Base-by-base conservation (phyloP, 2,797 vertebrate species). In the Eulemur coronatus region DNA sequence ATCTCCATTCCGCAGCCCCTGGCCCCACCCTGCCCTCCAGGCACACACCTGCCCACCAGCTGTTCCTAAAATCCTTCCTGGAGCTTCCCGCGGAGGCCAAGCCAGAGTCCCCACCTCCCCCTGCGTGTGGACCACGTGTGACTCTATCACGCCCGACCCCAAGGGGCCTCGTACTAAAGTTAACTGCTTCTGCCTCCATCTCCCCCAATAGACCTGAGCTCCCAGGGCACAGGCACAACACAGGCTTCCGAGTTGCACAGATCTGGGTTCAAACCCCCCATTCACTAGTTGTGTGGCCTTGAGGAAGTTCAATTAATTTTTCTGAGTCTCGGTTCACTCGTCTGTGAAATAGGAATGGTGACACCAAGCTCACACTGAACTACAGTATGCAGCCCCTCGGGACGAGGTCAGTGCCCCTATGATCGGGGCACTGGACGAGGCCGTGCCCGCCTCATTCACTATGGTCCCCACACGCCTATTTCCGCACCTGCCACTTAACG, bases 241-340 rank as follows among this genome's bases (percentile, higher is more conserved):
- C 50, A 75, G 30, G 7, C 78, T 81, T 59, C 1, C 0, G 22
- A 50, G 48, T 6, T 35, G 67, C 94, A 61, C n/a, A 85, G 22
- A 87, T 41, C 67, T 33, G 15, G 38, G 50, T 88, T 94, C 78
- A 59, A 85, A 93, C 24, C 61, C 84, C 20, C 79, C 67, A 22
- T 61, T 76, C n/a, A 61, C 65, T 30, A 59, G 57, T 33, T 52
- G 30, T 48, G 70, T 18, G 35, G 87, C 26, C 30, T 70, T 0
- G 0, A 70, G 20, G 63, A 90, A 70, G 22, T 17, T 18, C 2
- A 33, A 22, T 35, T 89, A 4, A 65, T 67, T 81, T 87, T 91
- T 86, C 94, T 63, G 55, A 79, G 78, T 59, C 28, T 88, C 26
- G n/a, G 81, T 90, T 76, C 61, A 59, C n/a, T 84, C n/a, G 14